Conservation (phyloP, 2,888 invertebrate genomes). For the Megastigmus dorsalis region DNA sequence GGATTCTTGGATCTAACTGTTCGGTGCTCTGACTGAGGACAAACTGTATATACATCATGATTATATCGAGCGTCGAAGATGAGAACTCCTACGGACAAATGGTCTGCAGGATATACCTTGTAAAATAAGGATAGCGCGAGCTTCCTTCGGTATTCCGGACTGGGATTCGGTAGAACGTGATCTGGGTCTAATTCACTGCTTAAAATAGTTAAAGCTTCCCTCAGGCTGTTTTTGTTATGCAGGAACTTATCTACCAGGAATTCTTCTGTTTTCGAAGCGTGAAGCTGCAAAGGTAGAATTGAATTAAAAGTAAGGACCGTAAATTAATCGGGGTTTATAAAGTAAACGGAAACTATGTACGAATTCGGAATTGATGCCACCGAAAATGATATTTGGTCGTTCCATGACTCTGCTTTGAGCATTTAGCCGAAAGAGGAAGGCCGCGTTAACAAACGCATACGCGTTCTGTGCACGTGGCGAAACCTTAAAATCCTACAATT, state of each 20-base stretch:
- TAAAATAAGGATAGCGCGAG: slow-evolving; percentile 78
- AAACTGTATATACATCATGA: slow-evolving; percentile 28
- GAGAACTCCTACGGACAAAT: no score
- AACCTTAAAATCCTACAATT: slow-evolving; percentile 75
- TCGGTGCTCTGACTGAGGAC: slow-evolving; percentile 2
- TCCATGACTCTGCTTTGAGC: slow-evolving; percentile 76
- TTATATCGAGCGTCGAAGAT: no score
- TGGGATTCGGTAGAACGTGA: slow-evolving; percentile 80
- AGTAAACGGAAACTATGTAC: no score
- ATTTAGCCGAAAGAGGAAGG: slow-evolving; percentile 80
- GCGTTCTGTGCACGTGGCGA: slow-evolving; percentile 86
- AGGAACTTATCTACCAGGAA: slow-evolving; percentile 75
- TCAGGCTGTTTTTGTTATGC: slow-evolving; percentile 74
- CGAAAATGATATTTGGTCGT: slow-evolving; percentile 76
- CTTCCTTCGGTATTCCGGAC: slow-evolving; percentile 81
- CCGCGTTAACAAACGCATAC: slow-evolving; percentile 86
- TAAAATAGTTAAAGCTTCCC: slow-evolving; percentile 76
- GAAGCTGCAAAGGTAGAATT: slow-evolving; percentile 72
- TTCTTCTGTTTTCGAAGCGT: slow-evolving; percentile 79
- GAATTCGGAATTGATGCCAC: slow-evolving; percentile 74
- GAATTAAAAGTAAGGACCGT: no score
- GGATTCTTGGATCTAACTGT: slow-evolving; percentile 70
- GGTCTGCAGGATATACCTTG: slow-evolving; percentile 15
- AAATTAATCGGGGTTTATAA: no score
- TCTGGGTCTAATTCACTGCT: slow-evolving; percentile 80